Evolutionary conservation across 2,113 vertebrate genomes (phyloP), one percentile per base, ranked within the genome.

Genomic region (Stercorarius parasiticus): DNA sequence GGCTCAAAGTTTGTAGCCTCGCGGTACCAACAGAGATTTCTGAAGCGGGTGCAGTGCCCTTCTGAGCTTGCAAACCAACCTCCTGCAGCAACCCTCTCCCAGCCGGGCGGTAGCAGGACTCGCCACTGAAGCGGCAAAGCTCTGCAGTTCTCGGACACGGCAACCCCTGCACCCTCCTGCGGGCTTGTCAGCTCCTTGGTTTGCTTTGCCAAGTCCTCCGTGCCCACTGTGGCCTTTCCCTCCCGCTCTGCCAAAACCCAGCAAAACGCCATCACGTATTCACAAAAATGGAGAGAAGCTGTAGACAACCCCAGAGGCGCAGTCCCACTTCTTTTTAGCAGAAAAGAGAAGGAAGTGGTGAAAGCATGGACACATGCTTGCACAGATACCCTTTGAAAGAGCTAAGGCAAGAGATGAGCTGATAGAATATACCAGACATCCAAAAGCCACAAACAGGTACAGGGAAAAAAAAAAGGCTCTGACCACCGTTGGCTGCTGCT

Each of bases 311-410:
- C 80, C 90, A 81, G 86, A 3, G 3, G 52, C 16, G 58, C 88
- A 87, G 77, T 47, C 45, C 59, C 47, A 27, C 81, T 87, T 93
- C 91, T 95, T 85, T 72, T 93, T 59, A 79, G 32, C 15, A 87
- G 70, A 95, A 95, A 77, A 56, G 90, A 94, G 86, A 94, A 96
- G 95, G 96, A 96, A 96, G 94, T 92, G 93, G 62, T 73, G 82
- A 89, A 91, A 72, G 62, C 74, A 62, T 3, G 20, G 83, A 82
- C 81, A 50, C 27, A 30, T 3, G 38, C 58, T 93, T 55, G 73
- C 78, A 90, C 11, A 61, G 10, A 19, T 1, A 26, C 42, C 23
- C 49, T 65, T 21, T 56, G 38, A 77, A 70, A 69, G 38, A 53
- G 25, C 56, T 49, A 47, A 45, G 49, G 62, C 66, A 73, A 62